Conservation (phyloP, 2,113 vertebrate species). For the Equus przewalskii region DNA sequence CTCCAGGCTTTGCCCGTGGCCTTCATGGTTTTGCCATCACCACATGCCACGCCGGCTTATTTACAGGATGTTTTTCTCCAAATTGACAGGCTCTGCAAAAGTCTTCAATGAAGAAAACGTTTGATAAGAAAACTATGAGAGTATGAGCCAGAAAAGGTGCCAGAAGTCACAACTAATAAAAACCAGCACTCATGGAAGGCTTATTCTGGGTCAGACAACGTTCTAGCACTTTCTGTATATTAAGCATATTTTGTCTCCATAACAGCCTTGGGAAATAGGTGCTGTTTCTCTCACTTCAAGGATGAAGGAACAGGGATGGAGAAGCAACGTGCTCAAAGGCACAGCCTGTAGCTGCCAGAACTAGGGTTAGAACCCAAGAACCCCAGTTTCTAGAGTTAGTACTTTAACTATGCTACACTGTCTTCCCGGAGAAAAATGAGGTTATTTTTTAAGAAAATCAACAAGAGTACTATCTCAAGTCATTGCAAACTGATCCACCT, state of each 20-base stretch:
- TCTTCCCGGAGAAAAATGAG: not conserved
- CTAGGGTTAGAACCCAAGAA: not conserved
- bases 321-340: not conserved
- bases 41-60: rapidly evolving
- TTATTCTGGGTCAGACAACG: not conserved
- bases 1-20: no score
- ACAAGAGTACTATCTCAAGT: not conserved
- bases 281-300: not conserved
- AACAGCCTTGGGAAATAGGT: not conserved
- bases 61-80: not conserved
- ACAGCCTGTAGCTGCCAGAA: not conserved
- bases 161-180: not conserved
- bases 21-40: no score
- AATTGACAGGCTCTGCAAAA: not conserved
- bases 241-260: not conserved
- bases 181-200: rapidly evolving
- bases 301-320: not conserved
- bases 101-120: not conserved
- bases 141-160: not conserved
- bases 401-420: not conserved
- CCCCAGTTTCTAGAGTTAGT: not conserved
- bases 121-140: not conserved
- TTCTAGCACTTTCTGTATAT: not conserved
- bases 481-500: not conserved
- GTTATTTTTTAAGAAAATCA: not conserved